Base-by-base conservation (phyloP, 2,888 invertebrate species). In the Cremastinae sp. region DNA sequence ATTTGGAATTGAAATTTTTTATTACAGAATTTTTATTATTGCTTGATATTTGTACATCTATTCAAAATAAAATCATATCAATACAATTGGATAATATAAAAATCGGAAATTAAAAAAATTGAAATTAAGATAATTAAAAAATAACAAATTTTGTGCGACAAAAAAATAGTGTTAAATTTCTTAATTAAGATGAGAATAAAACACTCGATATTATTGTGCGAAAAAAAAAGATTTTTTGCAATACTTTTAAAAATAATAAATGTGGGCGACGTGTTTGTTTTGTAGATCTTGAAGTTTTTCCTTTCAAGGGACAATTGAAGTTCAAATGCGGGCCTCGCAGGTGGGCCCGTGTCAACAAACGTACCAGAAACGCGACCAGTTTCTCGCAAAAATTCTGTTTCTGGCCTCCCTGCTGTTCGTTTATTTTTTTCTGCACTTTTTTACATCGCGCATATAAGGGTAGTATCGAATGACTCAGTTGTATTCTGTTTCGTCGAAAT, bases 401-500 rank as follows among this genome's bases (percentile, higher is more conserved):
- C 62, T 66, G 62, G 39, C 43, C 45, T 43, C 59, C 62, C 49
- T 56, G 58, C 53, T 55, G 20, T 65, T 41, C 22, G 28, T 14
- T n/a, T 45, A 3, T 45, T 45, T 45, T 45, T 41, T 58, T 28
- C 43, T 14, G 41, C 65, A 53, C 35, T 69, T 56, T 45, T 59
- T 69, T 74, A 59, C 66, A 49, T 49, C 28, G 2, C 28, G 45
- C 61, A 53, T 51, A 85, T 86, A 83, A 84, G 86, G 86, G 86
- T 86, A 83, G 85, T 84, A 82, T 87, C 86, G 83, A 80, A 78
- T 86, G 79, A 85, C 86, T 70, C 58, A 73, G 82, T 85, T 83
- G 83, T 83, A 53, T 75, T 76, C 49, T 62, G 80, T 85, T 83
- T 68, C 68, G 39, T 58, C 39, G 49, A 41, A 68, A 64, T 64